Evolutionary conservation across 2,797 vertebrate genomes (phyloP).

Genomic region (Ctenochaetus hawaiiensis): DNA sequence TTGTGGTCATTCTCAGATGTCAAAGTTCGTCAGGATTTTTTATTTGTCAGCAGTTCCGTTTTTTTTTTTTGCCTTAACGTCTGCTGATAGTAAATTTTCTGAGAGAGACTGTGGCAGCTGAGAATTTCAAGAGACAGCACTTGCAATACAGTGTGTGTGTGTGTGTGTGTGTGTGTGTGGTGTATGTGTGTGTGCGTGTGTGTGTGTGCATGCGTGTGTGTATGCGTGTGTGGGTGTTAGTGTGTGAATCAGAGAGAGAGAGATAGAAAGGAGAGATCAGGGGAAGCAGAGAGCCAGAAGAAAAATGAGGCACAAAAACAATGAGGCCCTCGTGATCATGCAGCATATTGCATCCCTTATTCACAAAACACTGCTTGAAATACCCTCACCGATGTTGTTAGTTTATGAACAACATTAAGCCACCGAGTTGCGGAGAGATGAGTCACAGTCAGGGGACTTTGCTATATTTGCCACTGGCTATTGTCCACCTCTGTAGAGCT

Average conservation of each 20-base stretch:
- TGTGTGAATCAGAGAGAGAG: slow-evolving; percentile 16
- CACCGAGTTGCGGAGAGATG: slow-evolving; percentile 48
- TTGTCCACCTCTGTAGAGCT: slow-evolving; percentile 54
- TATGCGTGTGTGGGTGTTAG: slow-evolving; percentile 1
- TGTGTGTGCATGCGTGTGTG: background rate
- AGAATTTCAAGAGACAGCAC: slow-evolving; percentile 43
- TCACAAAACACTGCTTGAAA: slow-evolving; percentile 18
- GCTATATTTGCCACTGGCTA: slow-evolving; percentile 72
- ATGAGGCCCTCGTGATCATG: background rate
- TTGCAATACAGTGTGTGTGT: slow-evolving; percentile 3
- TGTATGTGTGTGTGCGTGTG: background rate
- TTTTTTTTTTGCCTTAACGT: slow-evolving; percentile 14
- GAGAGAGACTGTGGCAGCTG: slow-evolving; percentile 62
- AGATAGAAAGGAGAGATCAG: background rate
- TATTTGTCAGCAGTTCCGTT: slow-evolving; percentile 44
- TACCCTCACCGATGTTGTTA: slow-evolving; percentile 17
- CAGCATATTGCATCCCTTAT: background rate
- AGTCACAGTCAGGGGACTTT: slow-evolving; percentile 52
- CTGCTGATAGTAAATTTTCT: slow-evolving; percentile 22
- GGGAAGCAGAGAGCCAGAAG: background rate
- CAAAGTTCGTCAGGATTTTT: slow-evolving; percentile 26
- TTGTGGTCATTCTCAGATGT: slow-evolving; percentile 20
- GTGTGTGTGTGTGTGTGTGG: background rate
- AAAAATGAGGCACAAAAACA: slow-evolving; percentile 29
- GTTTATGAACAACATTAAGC: slow-evolving; percentile 37